Base-by-base conservation (phyloP, 2,797 vertebrate species). In the Danio jaintianensis region DNA sequence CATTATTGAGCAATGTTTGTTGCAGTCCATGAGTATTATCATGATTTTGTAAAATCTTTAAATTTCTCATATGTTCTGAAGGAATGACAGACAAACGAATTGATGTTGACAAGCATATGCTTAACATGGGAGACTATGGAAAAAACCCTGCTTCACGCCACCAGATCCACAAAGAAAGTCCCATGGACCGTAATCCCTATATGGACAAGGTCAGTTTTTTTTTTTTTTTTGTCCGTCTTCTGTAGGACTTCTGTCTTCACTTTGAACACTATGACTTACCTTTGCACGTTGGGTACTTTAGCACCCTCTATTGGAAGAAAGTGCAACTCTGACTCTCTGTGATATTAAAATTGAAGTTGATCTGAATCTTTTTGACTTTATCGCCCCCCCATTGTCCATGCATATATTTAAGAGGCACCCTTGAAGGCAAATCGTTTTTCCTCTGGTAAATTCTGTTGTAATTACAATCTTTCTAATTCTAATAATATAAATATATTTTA, bases 131-230 rank as follows among this genome's bases (percentile, higher is more conserved):
- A 83, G 98, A 98, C 87, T 97, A 93, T 87, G 96, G 95, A 64
- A 99, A 97, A 90, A 95, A 93, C 86, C 92, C 94, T 15, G 92
- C 92, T 68, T 91, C 96, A 87, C 95, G 97, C 84, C 96, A 96
- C 89, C 96, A 95, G 82, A 93, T 96, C 92, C 94, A 96, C 94
- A 99, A 98, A 94, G 98, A 99, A 88, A 93, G 96, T 90, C 91
- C 95, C 91, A 94, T 96, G 91, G 98, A 99, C 84, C 96, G 96
- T 88, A 87, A 86, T 92, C 90, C 96, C 92, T 99, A 97, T 85
- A 98, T 96, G 79, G 98, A 99, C 91, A 99, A 99, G 97, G 98
- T 98, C 80, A 82, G 91, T 82, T 5, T 36, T 78, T 77, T 59
- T 47, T 36, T 55, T 70, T 47, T 66, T 43, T 13, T 20, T 50